A percentile compares a stretch with the other conserved stretches of the same genome.
Conservation (phyloP, 2,113 vertebrate species). For the Cyanistes caeruleus region DNA sequence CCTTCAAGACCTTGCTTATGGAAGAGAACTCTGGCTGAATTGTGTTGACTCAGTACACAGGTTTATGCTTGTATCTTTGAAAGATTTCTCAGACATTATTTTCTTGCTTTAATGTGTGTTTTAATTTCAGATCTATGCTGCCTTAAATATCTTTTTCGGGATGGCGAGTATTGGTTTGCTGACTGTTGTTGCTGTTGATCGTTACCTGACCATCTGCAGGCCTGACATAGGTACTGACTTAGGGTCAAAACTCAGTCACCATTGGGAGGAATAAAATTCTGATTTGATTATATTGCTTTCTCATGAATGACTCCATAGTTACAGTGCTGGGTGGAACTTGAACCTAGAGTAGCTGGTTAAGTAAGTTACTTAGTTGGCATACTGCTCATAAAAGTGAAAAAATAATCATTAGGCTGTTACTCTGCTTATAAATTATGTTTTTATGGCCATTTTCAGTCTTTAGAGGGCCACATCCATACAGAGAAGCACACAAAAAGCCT, state of each 20-base stretch:
- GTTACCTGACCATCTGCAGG: slow-evolving; percentile 91
- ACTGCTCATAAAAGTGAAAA: neutral
- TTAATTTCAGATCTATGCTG: slow-evolving; percentile 90
- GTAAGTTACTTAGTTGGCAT: neutral
- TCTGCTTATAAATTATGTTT: neutral
- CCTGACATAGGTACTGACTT: slow-evolving; percentile 84
- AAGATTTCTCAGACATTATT: neutral
- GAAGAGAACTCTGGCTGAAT: neutral
- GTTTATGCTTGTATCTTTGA: neutral
- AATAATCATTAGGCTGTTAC: neutral
- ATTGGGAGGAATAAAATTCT: neutral
- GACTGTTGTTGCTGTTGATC: slow-evolving; percentile 91
- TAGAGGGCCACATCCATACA: neutral
- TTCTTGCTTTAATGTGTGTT: neutral
- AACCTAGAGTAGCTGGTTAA: neutral
- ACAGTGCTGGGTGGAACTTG: neutral
- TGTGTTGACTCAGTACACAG: neutral
- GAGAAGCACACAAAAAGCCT: neutral
- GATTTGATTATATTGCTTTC: neutral
- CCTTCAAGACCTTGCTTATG: neutral
- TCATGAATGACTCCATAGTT: neutral
- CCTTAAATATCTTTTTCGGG: slow-evolving; percentile 97
- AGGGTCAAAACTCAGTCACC: neutral
- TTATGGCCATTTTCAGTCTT: neutral
- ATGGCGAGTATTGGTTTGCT: slow-evolving; percentile 98